Conservation (phyloP, 92 coral and sea anemone genomes). For the Diadumene lineata region DNA sequence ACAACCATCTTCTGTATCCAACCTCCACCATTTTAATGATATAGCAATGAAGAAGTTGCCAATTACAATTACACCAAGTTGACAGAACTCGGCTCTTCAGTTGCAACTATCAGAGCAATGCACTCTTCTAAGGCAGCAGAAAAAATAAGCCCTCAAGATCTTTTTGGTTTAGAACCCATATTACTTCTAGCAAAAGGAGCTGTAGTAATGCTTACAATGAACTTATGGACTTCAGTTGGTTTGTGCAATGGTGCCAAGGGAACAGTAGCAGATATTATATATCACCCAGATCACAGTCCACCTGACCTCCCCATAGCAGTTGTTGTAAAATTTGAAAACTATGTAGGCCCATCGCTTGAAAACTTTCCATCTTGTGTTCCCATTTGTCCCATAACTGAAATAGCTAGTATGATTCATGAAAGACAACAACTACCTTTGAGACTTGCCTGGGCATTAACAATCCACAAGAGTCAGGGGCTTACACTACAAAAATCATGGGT, state of each 20-base stretch:
- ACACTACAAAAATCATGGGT: constrained; percentile 62
- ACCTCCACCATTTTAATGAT: constrained; percentile 31
- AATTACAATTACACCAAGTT: constrained; percentile 33
- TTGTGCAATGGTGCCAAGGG: constrained; percentile 49
- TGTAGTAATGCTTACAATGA: constrained; percentile 46
- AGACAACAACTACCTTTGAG: constrained; percentile 71
- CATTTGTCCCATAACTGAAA: constrained; percentile 39
- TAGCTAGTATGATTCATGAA: constrained; percentile 45
- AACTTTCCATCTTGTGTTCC: constrained; percentile 43
- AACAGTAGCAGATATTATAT: constrained; percentile 39
- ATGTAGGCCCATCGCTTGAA: constrained; percentile 49
- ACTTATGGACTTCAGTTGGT: constrained; percentile 57
- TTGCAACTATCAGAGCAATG: constrained; percentile 54
- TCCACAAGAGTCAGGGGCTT: constrained; percentile 55
- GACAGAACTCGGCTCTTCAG: constrained; percentile 33
- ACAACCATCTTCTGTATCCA: constrained; percentile 39
- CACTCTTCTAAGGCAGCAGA: constrained; percentile 39
- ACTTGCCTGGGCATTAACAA: constrained; percentile 56
- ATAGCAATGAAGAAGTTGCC: constrained; percentile 64
- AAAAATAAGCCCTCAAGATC: constrained; percentile 50
- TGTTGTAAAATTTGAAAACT: constrained; percentile 44
- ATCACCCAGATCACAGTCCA: constrained; percentile 33
- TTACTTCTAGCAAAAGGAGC: constrained; percentile 48
- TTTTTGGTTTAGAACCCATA: constrained; percentile 51
- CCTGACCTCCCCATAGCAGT: constrained; percentile 50